Evolutionary conservation across 2,113 vertebrate genomes (phyloP).

Genomic region (Butastur rufipennis): DNA sequence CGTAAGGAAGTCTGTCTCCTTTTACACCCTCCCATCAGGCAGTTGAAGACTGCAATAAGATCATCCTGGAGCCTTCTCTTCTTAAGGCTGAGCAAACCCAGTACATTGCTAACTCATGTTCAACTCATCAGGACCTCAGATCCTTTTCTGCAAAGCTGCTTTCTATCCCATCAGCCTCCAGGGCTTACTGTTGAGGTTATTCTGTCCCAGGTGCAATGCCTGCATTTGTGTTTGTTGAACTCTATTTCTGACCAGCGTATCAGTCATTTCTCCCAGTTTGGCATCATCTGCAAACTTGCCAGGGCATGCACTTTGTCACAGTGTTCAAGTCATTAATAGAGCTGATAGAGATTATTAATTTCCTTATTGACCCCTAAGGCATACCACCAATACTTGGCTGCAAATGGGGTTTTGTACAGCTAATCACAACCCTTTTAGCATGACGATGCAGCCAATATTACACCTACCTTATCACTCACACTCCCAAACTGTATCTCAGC

Average conservation of each 20-base stretch:
- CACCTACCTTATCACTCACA: not conserved
- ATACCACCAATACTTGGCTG: not conserved
- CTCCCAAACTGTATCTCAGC: not conserved
- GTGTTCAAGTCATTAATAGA: not conserved
- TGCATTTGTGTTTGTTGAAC: not conserved
- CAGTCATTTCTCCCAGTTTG: not conserved
- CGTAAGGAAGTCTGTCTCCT: not conserved
- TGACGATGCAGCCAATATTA: not conserved
- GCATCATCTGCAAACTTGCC: not conserved
- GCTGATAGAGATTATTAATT: not conserved
- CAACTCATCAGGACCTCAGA: not conserved
- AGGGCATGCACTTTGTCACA: not conserved
- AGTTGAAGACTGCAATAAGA: not conserved
- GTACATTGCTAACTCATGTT: not conserved
- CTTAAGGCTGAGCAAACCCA: not conserved
- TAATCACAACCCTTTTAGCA: not conserved
- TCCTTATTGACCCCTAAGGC: not conserved
- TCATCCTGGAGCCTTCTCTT: not conserved
- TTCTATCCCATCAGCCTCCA: not conserved
- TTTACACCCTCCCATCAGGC: not conserved
- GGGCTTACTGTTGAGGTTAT: not conserved
- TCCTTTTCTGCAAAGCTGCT: not conserved
- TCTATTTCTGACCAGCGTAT: not conserved
- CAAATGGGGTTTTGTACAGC: not conserved
- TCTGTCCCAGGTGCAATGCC: not conserved